Conservation (phyloP, 2,888 invertebrate genomes). For the Patella pellucida region DNA sequence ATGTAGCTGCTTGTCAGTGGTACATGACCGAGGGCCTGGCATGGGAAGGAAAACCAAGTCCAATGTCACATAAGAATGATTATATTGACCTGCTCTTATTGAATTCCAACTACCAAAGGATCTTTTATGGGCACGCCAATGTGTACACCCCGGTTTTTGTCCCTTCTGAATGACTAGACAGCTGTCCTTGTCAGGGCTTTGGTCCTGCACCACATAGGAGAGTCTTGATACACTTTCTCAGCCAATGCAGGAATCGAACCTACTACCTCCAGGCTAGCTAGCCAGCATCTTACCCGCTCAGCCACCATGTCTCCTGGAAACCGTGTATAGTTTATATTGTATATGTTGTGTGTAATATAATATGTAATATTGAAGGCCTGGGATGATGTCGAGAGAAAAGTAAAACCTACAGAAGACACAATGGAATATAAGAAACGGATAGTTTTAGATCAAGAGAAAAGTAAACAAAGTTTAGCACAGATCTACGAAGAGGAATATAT, state of each 20-base stretch:
- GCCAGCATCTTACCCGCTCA: background rate
- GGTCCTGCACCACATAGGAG: background rate
- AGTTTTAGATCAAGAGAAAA: slow-evolving; percentile 92
- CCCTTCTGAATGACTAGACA: background rate
- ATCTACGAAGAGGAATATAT: slow-evolving; percentile 84
- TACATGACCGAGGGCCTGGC: too few relatives aligned
- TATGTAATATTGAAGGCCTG: slow-evolving; percentile 78
- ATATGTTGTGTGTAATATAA: background rate
- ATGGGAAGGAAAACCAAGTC: too few relatives aligned
- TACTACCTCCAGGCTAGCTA: too few relatives aligned
- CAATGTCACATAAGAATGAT: too few relatives aligned
- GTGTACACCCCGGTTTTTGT: too few relatives aligned
- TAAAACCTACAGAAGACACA: slow-evolving; percentile 86
- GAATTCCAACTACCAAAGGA: too few relatives aligned
- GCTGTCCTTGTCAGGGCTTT: background rate
- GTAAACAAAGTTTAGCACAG: slow-evolving; percentile 91
- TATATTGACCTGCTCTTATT: too few relatives aligned
- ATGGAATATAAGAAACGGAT: slow-evolving; percentile 89
- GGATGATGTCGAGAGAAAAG: slow-evolving; percentile 92
- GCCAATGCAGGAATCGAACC: background rate
- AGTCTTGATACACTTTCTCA: background rate
- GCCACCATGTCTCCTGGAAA: too few relatives aligned
- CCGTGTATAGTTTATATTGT: background rate
- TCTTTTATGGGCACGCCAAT: too few relatives aligned
- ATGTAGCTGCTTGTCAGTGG: too few relatives aligned